Evolutionary conservation across 2,113 vertebrate genomes (phyloP).

Genomic region (Cairina moschata): DNA sequence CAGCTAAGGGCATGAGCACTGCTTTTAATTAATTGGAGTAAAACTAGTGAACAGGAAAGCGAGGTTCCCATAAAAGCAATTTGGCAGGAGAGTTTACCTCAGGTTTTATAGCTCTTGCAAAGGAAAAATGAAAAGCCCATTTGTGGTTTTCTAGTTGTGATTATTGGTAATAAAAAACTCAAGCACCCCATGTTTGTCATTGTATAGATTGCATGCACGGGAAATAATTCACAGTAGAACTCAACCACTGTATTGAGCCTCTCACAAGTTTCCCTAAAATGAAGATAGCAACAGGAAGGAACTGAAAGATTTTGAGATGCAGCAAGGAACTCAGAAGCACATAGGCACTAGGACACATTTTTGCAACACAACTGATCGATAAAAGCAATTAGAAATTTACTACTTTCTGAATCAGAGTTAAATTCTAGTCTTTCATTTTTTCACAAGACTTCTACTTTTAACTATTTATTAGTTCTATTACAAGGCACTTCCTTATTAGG

Average conservation of each 20-base stretch:
- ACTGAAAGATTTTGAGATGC: background rate
- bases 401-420: background rate
- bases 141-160: slow-evolving; percentile 43
- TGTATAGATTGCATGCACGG: background rate
- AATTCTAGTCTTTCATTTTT: background rate
- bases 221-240: background rate
- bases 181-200: background rate
- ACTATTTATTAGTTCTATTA: background rate
- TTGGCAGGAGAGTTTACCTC: slow-evolving; percentile 22
- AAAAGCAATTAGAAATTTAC: background rate
- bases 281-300: background rate
- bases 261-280: background rate
- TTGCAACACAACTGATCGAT: background rate
- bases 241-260: background rate
- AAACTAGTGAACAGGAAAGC: slow-evolving; percentile 50
- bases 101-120: slow-evolving; percentile 22
- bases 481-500: background rate
- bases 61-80: slow-evolving; percentile 14
- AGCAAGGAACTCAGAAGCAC: background rate
- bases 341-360: background rate
- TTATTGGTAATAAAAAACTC: background rate
- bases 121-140: slow-evolving; percentile 47
- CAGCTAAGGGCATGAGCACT: background rate
- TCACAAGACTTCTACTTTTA: background rate
- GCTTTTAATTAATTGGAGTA: slow-evolving; percentile 48